A percentile compares a stretch with the other conserved stretches of the same genome.
Conservation (phyloP, 1,140 invertebrate species). For the Drosophila jambulina region DNA sequence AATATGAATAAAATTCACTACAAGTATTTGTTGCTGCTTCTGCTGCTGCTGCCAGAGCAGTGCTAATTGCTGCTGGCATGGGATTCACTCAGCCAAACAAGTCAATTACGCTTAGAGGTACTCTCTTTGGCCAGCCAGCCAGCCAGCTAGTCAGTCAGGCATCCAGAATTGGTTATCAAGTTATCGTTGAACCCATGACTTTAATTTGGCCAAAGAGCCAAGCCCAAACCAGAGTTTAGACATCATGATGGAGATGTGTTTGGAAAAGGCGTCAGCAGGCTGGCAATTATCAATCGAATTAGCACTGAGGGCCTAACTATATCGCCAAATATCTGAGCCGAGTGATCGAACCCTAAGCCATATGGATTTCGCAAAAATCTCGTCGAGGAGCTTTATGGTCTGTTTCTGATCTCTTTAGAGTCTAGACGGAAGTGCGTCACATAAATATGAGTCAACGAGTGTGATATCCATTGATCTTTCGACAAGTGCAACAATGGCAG, state of each 20-base stretch:
- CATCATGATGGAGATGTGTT: slow-evolving; percentile 27
- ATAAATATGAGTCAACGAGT: slow-evolving; percentile 7
- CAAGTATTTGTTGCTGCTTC: slow-evolving; percentile 26
- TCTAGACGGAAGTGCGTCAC: slow-evolving; percentile 31
- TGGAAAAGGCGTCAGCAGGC: slow-evolving; percentile 31
- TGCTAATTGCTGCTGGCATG: slow-evolving; percentile 75
- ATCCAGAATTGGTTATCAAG: slow-evolving; percentile 17
- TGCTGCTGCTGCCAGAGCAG: slow-evolving; percentile 19
- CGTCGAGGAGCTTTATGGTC: background rate
- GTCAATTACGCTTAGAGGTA: slow-evolving; percentile 60
- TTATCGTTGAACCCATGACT: slow-evolving; percentile 60
- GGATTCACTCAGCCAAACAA: slow-evolving; percentile 65
- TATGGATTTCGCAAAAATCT: slow-evolving; percentile 30
- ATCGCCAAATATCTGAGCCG: slow-evolving; percentile 22
- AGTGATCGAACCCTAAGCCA: slow-evolving; percentile 20
- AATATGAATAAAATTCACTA: slow-evolving; percentile 46
- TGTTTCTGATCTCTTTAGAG: background rate
- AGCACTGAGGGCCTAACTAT: slow-evolving; percentile 17
- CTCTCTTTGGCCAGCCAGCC: slow-evolving; percentile 4
- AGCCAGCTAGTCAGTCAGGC: slow-evolving; percentile 3
- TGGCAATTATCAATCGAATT: slow-evolving; percentile 25
- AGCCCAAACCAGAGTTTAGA: slow-evolving; percentile 19
- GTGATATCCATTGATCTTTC: background rate
- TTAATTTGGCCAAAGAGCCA: slow-evolving; percentile 56
- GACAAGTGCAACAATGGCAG: background rate